A percentile compares a stretch with the other conserved stretches of the same genome.
Conservation (phyloP, 2,797 vertebrate genomes). For the Apogon talboti region DNA sequence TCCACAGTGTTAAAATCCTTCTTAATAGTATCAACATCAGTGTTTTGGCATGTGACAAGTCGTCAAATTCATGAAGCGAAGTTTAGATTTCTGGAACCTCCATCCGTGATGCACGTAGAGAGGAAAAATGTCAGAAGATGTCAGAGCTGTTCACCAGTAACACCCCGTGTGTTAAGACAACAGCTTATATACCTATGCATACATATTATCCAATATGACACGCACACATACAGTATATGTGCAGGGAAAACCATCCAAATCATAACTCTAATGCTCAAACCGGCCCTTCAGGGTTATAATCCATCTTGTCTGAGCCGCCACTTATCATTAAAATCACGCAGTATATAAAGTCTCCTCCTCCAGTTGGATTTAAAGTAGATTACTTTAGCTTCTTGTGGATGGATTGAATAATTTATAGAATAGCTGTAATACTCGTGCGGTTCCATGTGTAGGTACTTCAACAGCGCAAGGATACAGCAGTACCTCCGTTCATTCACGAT, state of each 20-base stretch:
- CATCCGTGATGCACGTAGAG: no score
- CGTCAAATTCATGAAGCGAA: background rate
- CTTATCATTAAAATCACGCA: conserved; percentile 23
- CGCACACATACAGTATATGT: background rate
- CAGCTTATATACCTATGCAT: background rate
- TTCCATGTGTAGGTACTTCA: conserved; percentile 9
- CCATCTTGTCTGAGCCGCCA: conserved; percentile 27
- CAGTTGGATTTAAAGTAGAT: conserved; percentile 6
- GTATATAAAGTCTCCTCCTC: conserved; percentile 9
- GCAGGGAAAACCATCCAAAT: background rate
- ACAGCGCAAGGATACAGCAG: conserved; percentile 4
- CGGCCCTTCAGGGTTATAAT: background rate
- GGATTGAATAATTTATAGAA: conserved; percentile 41
- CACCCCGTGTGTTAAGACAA: no score
- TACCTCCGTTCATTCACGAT: conserved; percentile 3
- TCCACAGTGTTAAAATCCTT: background rate
- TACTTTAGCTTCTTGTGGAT: conserved; percentile 18
- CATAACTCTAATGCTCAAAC: background rate
- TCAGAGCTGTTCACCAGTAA: no score
- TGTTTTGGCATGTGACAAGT: background rate
- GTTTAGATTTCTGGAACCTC: no score
- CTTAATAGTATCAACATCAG: background rate
- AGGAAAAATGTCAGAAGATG: no score
- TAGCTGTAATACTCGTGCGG: conserved; percentile 20
- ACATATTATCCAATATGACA: background rate